Conservation (phyloP, 2,888 invertebrate genomes). For the Machimus rusticus region DNA sequence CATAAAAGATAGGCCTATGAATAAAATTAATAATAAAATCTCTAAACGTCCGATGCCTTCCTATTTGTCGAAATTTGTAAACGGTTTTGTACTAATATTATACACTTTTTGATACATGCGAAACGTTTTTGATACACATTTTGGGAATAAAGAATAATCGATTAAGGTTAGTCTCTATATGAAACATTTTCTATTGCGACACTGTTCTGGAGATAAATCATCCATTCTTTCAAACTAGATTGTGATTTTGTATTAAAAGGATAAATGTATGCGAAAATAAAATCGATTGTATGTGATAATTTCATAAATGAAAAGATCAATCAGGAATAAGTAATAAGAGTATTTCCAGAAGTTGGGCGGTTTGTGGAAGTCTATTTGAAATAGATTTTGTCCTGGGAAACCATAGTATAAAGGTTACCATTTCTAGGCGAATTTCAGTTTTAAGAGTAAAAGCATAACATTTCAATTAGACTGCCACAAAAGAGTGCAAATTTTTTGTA, state of each 20-base stretch:
- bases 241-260: not conserved
- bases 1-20: not conserved
- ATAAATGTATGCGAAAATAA: not conserved
- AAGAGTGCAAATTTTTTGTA: not conserved
- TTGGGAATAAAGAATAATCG: not conserved
- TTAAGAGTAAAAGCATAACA: not conserved
- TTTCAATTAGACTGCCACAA: not conserved
- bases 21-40: not conserved
- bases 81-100: not conserved
- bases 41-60: conserved; percentile 5
- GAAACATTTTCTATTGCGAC: not conserved
- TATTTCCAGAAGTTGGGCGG: not conserved
- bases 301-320: not conserved
- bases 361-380: not conserved
- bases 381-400: not conserved
- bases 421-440: not conserved
- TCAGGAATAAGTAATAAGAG: not conserved
- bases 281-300: not conserved
- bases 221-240: not conserved
- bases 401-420: not conserved
- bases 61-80: conserved; percentile 9
- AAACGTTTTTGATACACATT: not conserved
- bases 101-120: not conserved
- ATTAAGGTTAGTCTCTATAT: not conserved
- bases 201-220: not conserved